Evolutionary conservation across 2,113 vertebrate genomes (phyloP), one percentile per base, ranked within the genome.

Genomic region (Tragelaphus scriptus): DNA sequence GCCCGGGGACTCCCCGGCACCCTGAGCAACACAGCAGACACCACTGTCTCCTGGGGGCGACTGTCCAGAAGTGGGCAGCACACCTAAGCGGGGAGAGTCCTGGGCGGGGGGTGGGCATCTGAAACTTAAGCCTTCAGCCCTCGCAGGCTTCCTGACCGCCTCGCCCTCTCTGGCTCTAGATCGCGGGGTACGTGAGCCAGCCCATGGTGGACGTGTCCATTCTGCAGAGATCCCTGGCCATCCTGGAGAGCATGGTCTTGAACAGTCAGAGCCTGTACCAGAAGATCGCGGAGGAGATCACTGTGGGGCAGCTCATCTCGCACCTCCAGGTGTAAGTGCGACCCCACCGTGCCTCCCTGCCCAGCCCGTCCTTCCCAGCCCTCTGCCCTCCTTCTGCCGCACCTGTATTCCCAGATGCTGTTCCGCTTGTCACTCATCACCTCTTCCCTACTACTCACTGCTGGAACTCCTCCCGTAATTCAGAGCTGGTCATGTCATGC

Each of bases 271-370:
- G 99, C 91, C 99, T 99, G 13, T 99, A 99, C 98, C 99, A 99
- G 98, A 99, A 99, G 85, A 99, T 99, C 93, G 99, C 99, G 0
- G 99, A 99, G 96, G 99, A 99, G 96, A 99, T 99, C 99, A 99
- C 99, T 1, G 99, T 99, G 97, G 99, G 99, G 95, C 99, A 99
- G 98, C 99, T 99, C 98, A 99, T 99, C 99, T 99, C 99, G 88
- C 99, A 99, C 99, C 99, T 99, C 98, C 99, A 99, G 99, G 99
- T 99, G 99, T 99, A 99, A 99, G 99, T 99, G 98, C 47, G 26
- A 32, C 51, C 44, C 77, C 6, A 2, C n/a, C 19, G 17, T 3
- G 32, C 55, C 59, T 47, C 23, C 21, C 5, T 13, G 15, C 44
- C 53, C 26, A 63, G 36, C 58, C 44, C 5, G 12, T 40, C 15